Base-by-base conservation (phyloP, 2,113 vertebrate genomes). In the Zosterops japonicus region DNA sequence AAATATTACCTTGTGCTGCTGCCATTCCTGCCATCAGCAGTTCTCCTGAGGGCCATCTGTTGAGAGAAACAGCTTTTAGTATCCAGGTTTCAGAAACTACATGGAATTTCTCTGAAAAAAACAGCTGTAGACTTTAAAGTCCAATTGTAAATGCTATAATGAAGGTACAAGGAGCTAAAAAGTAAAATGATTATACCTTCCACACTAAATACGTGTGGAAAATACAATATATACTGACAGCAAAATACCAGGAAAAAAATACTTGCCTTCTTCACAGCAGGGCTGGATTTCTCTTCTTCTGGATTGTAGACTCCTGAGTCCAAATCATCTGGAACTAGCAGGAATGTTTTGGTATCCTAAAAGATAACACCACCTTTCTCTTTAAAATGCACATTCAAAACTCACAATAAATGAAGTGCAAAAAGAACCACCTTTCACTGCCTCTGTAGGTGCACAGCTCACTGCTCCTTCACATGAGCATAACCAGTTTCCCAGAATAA, bases 331-430 rank as follows among this genome's bases (percentile, higher is more conserved):
- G 92, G 63, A 90, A 61, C 52, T 33, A 90, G 78, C 89, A 97
- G 94, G 72, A 96, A 91, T 9, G 85, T 39, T 71, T 90, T 95
- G 59, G 74, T 71, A 74, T 92, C 97, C 98, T 98, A 81, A 95
- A 98, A 93, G 27, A 67, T 46, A 98, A 86, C 4, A 88, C 60
- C 8, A 96, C 4, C 6, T 57, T 64, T 49, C 50, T 74, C 46
- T 80, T 76, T 89, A 91, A 94, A 82, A 82, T 33, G 31, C 49
- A 52, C 1, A 2, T 44, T 79, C 44, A 68, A 78, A 92, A 41
- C 29, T 70, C 35, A 20, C 22, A 78, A 28, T 20, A 47, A 12
- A 50, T 8, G 4, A 86, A 64, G 24, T 12, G 31, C 49, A 29
- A 49, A 46, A 46, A 83, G 50, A 90, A 41, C 18, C 27, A 49